phyloP scores from a whole-genome alignment of 2,888 invertebrate genomes.

The Cantharis rufa region DNA sequence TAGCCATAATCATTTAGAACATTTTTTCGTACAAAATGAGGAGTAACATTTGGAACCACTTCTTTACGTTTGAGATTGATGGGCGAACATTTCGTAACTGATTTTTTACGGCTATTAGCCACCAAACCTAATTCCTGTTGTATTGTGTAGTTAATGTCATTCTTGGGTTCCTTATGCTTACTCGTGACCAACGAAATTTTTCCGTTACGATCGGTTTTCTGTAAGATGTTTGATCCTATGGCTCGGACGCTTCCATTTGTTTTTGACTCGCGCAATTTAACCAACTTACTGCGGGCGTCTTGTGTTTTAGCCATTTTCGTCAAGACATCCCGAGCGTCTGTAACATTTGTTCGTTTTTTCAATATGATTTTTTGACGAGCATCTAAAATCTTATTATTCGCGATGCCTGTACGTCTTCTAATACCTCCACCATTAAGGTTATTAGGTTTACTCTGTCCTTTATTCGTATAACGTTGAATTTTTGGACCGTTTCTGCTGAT shows the following conservation, averaged over 20 bases:
- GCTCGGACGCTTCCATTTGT: constrained; percentile 52
- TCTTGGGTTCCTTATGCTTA: constrained; percentile 46
- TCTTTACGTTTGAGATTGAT: constrained; percentile 17
- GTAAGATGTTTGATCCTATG: constrained; percentile 56
- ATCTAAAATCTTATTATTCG: constrained; percentile 58
- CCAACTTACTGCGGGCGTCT: constrained; percentile 75
- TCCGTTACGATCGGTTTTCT: constrained; percentile 60
- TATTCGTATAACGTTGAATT: background rate
- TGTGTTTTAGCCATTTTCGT: constrained; percentile 74
- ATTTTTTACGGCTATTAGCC: constrained; percentile 31
- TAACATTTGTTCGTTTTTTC: constrained; percentile 74
- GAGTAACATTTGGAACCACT: constrained; percentile 8
- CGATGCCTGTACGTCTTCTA: constrained; percentile 19
- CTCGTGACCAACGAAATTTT: constrained; percentile 60
- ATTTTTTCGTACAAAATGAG: constrained; percentile 43
- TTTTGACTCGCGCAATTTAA: constrained; percentile 64
- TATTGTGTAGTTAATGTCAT: constrained; percentile 50
- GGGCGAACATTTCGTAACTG: constrained; percentile 25
- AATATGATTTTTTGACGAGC: constrained; percentile 79
- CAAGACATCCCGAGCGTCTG: constrained; percentile 80
- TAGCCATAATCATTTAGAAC: constrained; percentile 45
- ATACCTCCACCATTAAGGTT: constrained; percentile 2
- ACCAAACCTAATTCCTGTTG: constrained; percentile 52
- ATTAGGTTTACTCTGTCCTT: background rate
- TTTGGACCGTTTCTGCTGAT: background rate